Percentiles rank a stretch among this genome's conserved stretches.
Evolutionary conservation across 2,888 invertebrate species (phyloP).

Genomic region (Amphimallon solstitiale): DNA sequence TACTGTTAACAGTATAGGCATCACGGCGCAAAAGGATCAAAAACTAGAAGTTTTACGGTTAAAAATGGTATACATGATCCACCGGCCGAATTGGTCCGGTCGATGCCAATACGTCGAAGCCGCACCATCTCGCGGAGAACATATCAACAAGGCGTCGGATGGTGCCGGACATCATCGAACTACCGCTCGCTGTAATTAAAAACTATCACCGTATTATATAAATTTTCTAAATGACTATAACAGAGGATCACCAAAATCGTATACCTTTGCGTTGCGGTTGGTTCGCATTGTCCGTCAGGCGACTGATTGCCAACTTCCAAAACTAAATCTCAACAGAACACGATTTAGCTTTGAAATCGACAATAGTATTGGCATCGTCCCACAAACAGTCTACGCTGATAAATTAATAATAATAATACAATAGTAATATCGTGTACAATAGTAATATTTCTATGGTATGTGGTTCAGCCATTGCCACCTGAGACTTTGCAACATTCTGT

Average conservation of each 20-base stretch:
- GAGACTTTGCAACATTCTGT: slow-evolving; percentile 64
- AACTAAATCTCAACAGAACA: slow-evolving; percentile 31
- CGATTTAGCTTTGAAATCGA: slow-evolving; percentile 7
- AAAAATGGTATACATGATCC: slow-evolving; percentile 49
- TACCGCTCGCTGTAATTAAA: slow-evolving; percentile 42
- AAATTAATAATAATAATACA: slow-evolving; percentile 44
- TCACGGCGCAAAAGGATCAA: slow-evolving; percentile 48
- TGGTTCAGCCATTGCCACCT: slow-evolving; percentile 62
- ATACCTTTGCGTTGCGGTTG: slow-evolving; percentile 44
- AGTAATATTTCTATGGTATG: slow-evolving; percentile 51
- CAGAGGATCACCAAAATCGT: slow-evolving; percentile 53
- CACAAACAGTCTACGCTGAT: slow-evolving; percentile 46
- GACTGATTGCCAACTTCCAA: slow-evolving; percentile 8
- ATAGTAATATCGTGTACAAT: slow-evolving; percentile 46
- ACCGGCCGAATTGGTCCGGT: slow-evolving; percentile 43
- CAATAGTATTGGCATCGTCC: slow-evolving; percentile 29
- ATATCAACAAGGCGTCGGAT: slow-evolving; percentile 47
- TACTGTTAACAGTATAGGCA: slow-evolving; percentile 46
- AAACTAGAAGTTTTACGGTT: slow-evolving; percentile 47
- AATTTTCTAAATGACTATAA: slow-evolving; percentile 51
- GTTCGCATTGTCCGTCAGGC: slow-evolving; percentile 18
- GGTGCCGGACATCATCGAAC: slow-evolving; percentile 38
- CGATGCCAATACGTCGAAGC: slow-evolving; percentile 44
- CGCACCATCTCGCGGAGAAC: slow-evolving; percentile 42
- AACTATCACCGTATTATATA: slow-evolving; percentile 46